Evolutionary conservation across 2,797 vertebrate genomes (phyloP), one percentile per base, ranked within the genome.

Genomic region (Lophius americanus): DNA sequence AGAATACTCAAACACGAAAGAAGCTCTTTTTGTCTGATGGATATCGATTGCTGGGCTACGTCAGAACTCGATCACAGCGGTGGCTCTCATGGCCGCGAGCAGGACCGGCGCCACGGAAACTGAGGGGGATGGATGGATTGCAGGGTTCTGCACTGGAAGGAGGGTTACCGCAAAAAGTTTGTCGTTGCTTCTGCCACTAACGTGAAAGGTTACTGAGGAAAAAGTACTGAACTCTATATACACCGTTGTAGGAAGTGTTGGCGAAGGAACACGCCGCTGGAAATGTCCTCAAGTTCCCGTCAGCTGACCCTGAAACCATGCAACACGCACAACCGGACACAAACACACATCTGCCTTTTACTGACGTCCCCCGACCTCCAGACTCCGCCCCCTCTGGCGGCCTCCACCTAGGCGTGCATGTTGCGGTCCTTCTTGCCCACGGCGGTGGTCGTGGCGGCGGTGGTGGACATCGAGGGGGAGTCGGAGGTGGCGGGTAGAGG

Each of bases 401-500:
- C 46, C 35, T 60, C 12, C 6, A 60, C 51, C 87, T 83, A 90
- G 70, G 85, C 67, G 2, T 79, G 84, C 68, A 53, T 62, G 61
- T 71, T 89, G 54, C 65, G 49, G 47, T 79, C 70, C 55, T 86
- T 88, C 67, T 79, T 68, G 32, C 77, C 73, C 5, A 73, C 63
- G 4, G 78, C 54, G 12, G 79, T 79, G 5, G 10, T 44, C 3
- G 43, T 44, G 82, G 73, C 50, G 11, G 69, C 85, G 44, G 52
- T 75, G 11, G 72, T 66, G 64, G 82, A 69, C 70, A 73, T 44
- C 1, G 79, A 64, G 9, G 82, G 64, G 1, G 67, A 56, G 69
- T 80, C 54, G 1, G 83, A 78, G 66, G 75, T 47, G 32, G 87
- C 73, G 0, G 83, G 90, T 54, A 76, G 88, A 12, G 92, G 85